phyloP scores from a whole-genome alignment of 2,888 invertebrate species.

The Plagodis dolabraria region DNA sequence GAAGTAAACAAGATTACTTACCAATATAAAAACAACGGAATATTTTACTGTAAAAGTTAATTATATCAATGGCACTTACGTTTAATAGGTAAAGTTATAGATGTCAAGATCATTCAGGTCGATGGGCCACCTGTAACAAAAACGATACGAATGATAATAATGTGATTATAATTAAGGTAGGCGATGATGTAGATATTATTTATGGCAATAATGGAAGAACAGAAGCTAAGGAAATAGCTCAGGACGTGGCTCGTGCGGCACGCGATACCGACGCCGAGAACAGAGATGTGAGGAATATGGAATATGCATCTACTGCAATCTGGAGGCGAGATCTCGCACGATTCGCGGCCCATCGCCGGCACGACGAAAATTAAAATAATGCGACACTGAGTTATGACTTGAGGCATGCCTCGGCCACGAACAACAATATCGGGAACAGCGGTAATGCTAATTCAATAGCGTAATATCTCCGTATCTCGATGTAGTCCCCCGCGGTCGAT shows the following conservation, averaged over 20 bases:
- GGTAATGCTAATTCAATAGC: slow-evolving; percentile 83
- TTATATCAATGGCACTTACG: slow-evolving; percentile 58
- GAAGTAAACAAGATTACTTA: slow-evolving; percentile 37
- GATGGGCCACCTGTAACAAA: slow-evolving; percentile 72
- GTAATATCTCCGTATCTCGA: slow-evolving; percentile 76
- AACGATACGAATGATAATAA: slow-evolving; percentile 51
- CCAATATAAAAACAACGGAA: slow-evolving; percentile 25
- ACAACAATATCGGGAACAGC: slow-evolving; percentile 72
- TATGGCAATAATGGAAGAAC: slow-evolving; percentile 34
- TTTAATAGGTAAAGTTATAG: slow-evolving; percentile 72
- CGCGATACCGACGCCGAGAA: slow-evolving; percentile 46
- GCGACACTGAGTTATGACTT: slow-evolving; percentile 60
- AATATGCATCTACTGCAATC: slow-evolving; percentile 64
- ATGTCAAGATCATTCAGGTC: slow-evolving; percentile 75
- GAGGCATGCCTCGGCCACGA: slow-evolving; percentile 55
- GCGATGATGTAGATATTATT: slow-evolving; percentile 13
- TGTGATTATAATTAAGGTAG: slow-evolving; percentile 49
- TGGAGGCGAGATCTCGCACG: slow-evolving; percentile 68
- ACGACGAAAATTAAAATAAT: slow-evolving; percentile 73
- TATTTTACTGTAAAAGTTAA: slow-evolving; percentile 36
- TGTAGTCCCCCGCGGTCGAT: slow-evolving; percentile 70
- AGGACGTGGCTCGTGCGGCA: slow-evolving; percentile 53
- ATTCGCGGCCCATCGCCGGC: slow-evolving; percentile 53
- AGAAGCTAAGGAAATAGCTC: slow-evolving; percentile 47
- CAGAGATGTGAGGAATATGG: slow-evolving; percentile 62